A percentile compares a stretch with the other conserved stretches of the same genome.
phyloP scores from a whole-genome alignment of 2,797 vertebrate genomes.

The Uromys caudimaculatus region DNA sequence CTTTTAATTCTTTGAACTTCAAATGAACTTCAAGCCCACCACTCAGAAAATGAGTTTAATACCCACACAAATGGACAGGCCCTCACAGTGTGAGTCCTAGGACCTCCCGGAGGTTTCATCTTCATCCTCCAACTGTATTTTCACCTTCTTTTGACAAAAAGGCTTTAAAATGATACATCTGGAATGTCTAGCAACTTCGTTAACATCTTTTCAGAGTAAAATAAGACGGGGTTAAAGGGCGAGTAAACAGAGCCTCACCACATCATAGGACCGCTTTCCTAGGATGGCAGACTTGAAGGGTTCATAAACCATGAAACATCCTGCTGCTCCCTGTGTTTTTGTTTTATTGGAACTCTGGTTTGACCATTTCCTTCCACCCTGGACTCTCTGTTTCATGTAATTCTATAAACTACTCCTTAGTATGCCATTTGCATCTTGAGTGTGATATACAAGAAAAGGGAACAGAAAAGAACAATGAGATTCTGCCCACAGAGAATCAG shows the following conservation, averaged over 20 bases:
- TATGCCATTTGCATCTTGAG: not conserved
- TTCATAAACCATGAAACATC: conserved; percentile 6
- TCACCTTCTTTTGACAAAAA: conserved; percentile 1
- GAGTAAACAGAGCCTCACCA: not conserved
- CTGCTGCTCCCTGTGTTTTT: not conserved
- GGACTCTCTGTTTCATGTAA: not conserved
- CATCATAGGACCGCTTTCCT: not conserved
- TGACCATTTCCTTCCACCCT: not conserved
- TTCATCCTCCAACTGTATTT: not conserved
- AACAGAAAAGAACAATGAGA: not conserved
- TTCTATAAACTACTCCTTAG: not conserved
- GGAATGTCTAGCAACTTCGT: not conserved
- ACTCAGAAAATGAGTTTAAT: not conserved
- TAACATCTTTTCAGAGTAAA: not conserved
- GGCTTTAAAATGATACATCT: not conserved
- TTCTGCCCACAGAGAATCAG: not conserved
- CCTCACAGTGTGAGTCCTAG: not conserved
- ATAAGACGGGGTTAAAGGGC: not conserved
- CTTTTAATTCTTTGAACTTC: conserved; percentile 14
- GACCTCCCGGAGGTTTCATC: not conserved
- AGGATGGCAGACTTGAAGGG: not conserved
- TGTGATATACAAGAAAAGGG: not conserved
- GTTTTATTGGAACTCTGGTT: not conserved
- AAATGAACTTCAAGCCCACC: conserved; percentile 13
- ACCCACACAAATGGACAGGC: not conserved